Evolutionary conservation across 2,113 vertebrate species (phyloP), one percentile per base, ranked within the genome.

Genomic region (Pangasianodon gigas): DNA sequence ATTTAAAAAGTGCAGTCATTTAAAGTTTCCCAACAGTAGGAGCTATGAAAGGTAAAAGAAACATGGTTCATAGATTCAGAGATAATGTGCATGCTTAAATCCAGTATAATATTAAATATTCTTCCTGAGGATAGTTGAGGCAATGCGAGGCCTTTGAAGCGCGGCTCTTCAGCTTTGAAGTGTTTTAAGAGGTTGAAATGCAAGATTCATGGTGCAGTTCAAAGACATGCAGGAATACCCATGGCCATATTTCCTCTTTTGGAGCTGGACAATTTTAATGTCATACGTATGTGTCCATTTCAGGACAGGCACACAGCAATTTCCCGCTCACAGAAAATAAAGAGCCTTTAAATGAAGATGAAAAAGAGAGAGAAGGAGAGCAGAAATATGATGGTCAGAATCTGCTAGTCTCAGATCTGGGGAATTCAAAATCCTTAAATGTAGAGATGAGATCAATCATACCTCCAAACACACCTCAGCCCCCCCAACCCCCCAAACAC

Each of bases 81-180:
- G 93, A 95, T 96, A 96, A 95, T 93, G 62, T 90, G 91, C 65
- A 26, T 77, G 84, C 51, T 71, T 87, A 87, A 62, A 86, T 91
- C 16, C 90, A 91, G 94, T 90, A 87, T 91, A 92, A 90, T 93
- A 93, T 95, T 94, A 88, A 93, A 93, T 94, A 93, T 93, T 92
- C 93, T 89, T 95, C 91, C 67, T 86, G 90, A 10, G 92, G 93
- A 93, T 93, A 91, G 92, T 91, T 41, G 89, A 94, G 93, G 93
- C 94, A 94, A 94, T 88, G 92, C 90, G n/a, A 93, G 93, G 88
- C 92, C 95, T 96, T 96, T 96, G 96, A 96, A 96, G 95, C 93
- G 83, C 84, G 90, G 91, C 93, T 93, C 86, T 90, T 87, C 93
- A 90, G 93, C 95, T 96, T 95, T 96, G 95, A 96, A 96, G 95